A percentile compares a stretch with the other conserved stretches of the same genome.
These are phyloP conservation scores for Agrotis ipsilon DNA, from an alignment of 2,888 invertebrate species.

Conservation along the genomic window DNA sequence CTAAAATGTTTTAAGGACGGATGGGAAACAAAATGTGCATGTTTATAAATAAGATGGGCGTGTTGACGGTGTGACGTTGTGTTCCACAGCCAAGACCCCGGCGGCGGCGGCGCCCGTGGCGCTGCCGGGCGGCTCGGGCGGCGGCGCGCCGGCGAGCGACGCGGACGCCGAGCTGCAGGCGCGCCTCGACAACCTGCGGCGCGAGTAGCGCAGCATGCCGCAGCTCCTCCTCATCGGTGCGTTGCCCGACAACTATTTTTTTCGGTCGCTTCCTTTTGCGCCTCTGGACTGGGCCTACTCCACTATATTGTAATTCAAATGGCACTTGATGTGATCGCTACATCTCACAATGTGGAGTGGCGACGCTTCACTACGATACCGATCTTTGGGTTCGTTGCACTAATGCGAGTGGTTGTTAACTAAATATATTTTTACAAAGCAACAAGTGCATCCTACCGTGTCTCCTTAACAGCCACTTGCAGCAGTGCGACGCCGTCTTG, in stretches of 20 bases:
- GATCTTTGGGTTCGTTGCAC: neutral
- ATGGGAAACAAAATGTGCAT: no score
- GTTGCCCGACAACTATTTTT: neutral
- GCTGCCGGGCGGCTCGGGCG: constrained; percentile 80
- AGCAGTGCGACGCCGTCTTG: neutral
- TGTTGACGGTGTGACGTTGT: neutral
- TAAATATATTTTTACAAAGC: constrained; percentile 16
- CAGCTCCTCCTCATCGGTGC: neutral
- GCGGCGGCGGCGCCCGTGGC: constrained; percentile 90
- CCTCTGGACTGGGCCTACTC: constrained; percentile 5
- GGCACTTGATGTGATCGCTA: neutral
- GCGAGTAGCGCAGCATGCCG: constrained; percentile 92
- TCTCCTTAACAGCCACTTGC: neutral
- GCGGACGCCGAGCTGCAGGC: constrained; percentile 99
- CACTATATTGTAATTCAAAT: neutral
- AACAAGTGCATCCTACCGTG: constrained; percentile 14
- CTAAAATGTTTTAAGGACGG: no score
- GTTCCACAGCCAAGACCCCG: constrained; percentile 91
- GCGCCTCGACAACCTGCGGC: constrained; percentile 97
- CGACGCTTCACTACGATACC: neutral
- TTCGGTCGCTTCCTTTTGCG: neutral
- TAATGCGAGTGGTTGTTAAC: neutral
- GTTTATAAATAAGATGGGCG: no score
- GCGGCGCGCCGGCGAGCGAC: constrained; percentile 91
- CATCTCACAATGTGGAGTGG: constrained; percentile 4